phyloP scores from a whole-genome alignment of 2,113 vertebrate genomes.

The Capra hircus region DNA sequence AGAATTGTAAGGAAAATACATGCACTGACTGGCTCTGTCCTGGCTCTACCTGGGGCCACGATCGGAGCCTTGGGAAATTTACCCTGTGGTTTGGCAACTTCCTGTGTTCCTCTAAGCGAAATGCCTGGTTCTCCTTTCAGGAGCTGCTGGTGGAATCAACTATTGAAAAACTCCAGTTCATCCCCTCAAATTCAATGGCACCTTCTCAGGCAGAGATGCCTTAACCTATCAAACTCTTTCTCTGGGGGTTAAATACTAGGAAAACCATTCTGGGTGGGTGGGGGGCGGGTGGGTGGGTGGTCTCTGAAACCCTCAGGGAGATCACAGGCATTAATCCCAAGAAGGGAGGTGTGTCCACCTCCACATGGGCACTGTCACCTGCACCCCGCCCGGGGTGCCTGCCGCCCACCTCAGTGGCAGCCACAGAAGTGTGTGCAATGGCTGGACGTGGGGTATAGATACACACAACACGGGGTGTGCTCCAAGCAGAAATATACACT shows the following conservation, averaged over 20 bases:
- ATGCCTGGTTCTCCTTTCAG: not conserved
- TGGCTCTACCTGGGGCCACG: not conserved
- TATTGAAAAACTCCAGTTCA: not conserved
- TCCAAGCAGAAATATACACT: conserved; percentile 17
- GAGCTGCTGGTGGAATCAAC: not conserved
- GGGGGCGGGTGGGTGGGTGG: not conserved
- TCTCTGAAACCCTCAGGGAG: not conserved
- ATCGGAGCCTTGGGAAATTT: not conserved
- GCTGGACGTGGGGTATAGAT: not conserved
- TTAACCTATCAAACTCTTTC: conserved; percentile 62
- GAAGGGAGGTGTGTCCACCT: not conserved
- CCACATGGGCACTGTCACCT: rapidly evolving
- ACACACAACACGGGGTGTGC: not conserved
- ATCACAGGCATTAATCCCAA: not conserved
- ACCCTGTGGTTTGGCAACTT: conserved; percentile 27
- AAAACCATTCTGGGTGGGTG: not conserved
- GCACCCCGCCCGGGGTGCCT: not conserved
- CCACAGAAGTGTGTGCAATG: not conserved
- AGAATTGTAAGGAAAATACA: conserved; percentile 46
- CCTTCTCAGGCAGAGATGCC: conserved; percentile 33
- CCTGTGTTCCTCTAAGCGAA: not conserved
- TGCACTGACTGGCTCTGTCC: not conserved
- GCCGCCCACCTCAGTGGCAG: not conserved
- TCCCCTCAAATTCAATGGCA: not conserved
- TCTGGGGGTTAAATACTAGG: conserved; percentile 9